Base-by-base conservation (phyloP, 2,797 vertebrate genomes). In the Thaleichthys pacificus region DNA sequence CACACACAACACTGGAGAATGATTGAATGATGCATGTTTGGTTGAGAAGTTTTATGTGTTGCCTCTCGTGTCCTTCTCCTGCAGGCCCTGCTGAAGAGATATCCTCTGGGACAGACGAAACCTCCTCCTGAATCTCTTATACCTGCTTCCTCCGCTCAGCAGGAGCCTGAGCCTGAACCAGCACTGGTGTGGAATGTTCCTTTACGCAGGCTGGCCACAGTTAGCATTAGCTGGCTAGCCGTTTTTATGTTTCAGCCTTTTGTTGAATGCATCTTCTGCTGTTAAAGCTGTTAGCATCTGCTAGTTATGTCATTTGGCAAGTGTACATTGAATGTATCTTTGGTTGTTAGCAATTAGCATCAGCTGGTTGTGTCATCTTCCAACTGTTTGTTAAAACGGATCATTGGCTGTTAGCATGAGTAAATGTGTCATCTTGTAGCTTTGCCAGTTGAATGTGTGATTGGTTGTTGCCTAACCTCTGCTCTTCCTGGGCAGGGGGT, bases 41-140 rank as follows among this genome's bases (percentile, higher is more conserved):
- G 15, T 56, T 56, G 15, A 56, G 51, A n/a, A n/a, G 19, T n/a
- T 35, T 0, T 35, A 35, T 42, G 71, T 28, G 35, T 68, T 56
- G 12, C 21, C 30, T 61, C 19, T 70, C 22, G 2, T 64, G 3
- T 15, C 3, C 6, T 60, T 60, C 15, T 42, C n/a, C 77, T 61
- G 28, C 73, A 95, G 98, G 92, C 76, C 69, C 81, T 97, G 78
- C 89, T 99, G 71, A 83, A 91, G 75, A 92, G 91, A 35, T 80
- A 88, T 83, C 91, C 92, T 19, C 84, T 91, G 80, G 89, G 83
- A 76, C 88, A 84, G 61, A 71, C 84, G 64, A 86, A 80, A 72
- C 91, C 90, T 84, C 89, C 82, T 22, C 64, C 79, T 5, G 88
- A 91, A 66, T 62, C 61, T 8, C 58, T 77, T 26, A 56, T 66